These are phyloP conservation scores for Hyposoter dolosus DNA, from an alignment of 2,888 invertebrate species.

Conservation along the genomic window DNA sequence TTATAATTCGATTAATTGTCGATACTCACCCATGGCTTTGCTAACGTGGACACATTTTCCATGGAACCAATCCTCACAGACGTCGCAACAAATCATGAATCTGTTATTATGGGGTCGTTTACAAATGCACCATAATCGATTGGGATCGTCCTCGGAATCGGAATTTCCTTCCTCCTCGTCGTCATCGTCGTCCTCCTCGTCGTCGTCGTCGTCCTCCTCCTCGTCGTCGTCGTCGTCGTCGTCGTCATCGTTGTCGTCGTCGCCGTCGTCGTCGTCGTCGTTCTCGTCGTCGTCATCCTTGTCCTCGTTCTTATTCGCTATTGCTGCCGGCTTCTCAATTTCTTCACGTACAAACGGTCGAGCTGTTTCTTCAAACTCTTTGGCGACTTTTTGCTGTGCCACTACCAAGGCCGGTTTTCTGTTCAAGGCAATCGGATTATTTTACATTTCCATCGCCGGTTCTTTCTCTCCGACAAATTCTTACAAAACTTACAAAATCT, in stretches of 20 bases:
- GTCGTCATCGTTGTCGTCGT: conserved; percentile 83
- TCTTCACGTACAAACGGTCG: background rate
- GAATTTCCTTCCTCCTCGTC: conserved; percentile 86
- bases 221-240: conserved; percentile 82
- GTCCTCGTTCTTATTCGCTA: conserved; percentile 74
- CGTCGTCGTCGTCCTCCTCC: conserved; percentile 84
- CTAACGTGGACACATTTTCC: conserved; percentile 98
- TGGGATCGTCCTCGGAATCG: conserved; percentile 97
- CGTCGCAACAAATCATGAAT: conserved; percentile 99
- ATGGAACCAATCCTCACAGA: conserved; percentile 98
- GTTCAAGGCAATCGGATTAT: background rate
- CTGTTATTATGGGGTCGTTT: conserved; percentile 97
- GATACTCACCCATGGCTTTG: conserved; percentile 90
- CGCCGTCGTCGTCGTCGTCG: conserved; percentile 83
- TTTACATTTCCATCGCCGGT: too few species aligned
- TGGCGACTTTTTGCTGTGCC: conserved; percentile 2
- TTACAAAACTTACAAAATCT: conserved; percentile 61
- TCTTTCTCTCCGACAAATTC: too few species aligned
- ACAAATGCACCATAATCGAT: conserved; percentile 97
- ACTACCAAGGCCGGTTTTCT: conserved; percentile 28
- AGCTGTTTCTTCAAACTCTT: conserved; percentile 13
- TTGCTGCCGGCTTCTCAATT: background rate
- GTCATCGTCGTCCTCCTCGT: conserved; percentile 82
- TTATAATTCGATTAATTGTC: background rate
- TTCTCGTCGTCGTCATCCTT: conserved; percentile 84